A percentile compares a stretch with the other conserved stretches of the same genome.
Evolutionary conservation across 2,888 invertebrate species (phyloP).

Genomic region (Latrodectus elegans): DNA sequence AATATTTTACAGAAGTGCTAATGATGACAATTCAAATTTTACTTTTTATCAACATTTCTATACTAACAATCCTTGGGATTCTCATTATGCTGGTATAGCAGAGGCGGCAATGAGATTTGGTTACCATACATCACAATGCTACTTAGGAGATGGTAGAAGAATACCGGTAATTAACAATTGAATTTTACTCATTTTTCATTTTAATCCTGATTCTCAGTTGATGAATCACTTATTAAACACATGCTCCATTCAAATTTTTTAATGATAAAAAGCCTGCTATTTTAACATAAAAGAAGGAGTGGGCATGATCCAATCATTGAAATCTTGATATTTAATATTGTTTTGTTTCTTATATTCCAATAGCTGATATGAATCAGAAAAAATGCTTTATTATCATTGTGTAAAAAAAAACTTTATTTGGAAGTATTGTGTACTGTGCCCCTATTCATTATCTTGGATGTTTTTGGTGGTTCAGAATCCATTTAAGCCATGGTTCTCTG

Average conservation of each 20-base stretch:
- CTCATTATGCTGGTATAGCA: slow-evolving; percentile 61
- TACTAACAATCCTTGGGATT: slow-evolving; percentile 63
- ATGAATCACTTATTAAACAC: background rate
- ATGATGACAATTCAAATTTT: slow-evolving; percentile 60
- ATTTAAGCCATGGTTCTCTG: no score
- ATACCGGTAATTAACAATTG: slow-evolving; percentile 27
- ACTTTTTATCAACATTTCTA: slow-evolving; percentile 67
- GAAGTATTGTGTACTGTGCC: no score
- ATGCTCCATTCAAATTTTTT: background rate
- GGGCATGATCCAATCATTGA: background rate
- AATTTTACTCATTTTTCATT: background rate
- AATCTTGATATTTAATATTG: background rate
- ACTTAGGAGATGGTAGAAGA: slow-evolving; percentile 55
- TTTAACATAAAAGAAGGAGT: background rate
- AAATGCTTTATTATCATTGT: no score
- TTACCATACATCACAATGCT: slow-evolving; percentile 58
- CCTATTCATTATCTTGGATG: no score
- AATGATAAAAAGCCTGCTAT: background rate
- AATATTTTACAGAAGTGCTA: slow-evolving; percentile 19
- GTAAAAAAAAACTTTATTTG: no score
- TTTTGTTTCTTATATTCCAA: background rate
- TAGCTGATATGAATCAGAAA: no score
- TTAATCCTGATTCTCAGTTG: background rate
- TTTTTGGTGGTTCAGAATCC: no score
- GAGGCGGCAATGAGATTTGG: slow-evolving; percentile 65